Conservation (phyloP, 2,113 vertebrate genomes). For the Brachirus orientalis region DNA sequence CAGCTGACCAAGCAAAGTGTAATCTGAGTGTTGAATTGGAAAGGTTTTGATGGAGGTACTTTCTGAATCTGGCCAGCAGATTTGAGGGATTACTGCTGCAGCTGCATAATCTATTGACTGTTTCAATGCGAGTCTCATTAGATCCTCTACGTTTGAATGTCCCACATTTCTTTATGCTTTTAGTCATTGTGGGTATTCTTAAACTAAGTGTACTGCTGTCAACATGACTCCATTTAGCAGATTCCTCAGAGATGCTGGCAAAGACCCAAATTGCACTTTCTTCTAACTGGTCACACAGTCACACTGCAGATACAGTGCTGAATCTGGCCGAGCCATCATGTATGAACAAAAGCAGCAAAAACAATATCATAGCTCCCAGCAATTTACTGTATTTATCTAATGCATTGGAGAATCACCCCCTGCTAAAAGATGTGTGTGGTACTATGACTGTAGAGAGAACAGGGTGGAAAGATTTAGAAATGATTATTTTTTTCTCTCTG, state of each 20-base stretch:
- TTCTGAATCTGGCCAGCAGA: neutral
- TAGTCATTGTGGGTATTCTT: neutral
- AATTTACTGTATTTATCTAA: constrained; percentile 31
- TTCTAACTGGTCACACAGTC: constrained; percentile 24
- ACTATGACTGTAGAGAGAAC: constrained; percentile 26
- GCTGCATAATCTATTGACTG: constrained; percentile 11
- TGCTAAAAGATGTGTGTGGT: constrained; percentile 27
- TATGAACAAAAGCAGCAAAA: constrained; percentile 19
- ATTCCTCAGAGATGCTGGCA: constrained; percentile 5
- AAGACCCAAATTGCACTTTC: constrained; percentile 7
- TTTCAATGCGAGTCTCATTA: neutral
- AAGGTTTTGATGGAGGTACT: neutral
- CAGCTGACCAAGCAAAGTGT: neutral
- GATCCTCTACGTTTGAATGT: neutral
- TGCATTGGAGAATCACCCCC: constrained; percentile 39
- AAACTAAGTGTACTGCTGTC: constrained; percentile 17
- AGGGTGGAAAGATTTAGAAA: constrained; percentile 21
- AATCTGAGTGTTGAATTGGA: neutral
- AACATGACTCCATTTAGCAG: constrained; percentile 5
- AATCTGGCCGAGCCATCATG: constrained; percentile 19
- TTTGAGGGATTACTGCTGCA: neutral
- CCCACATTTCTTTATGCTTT: neutral
- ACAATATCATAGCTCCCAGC: constrained; percentile 26
- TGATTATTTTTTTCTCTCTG: no score
- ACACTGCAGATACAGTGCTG: constrained; percentile 24